A percentile compares a stretch with the other conserved stretches of the same genome.
Conservation (phyloP, 53 echinoderm and acorn worm species). For the Pentamera pediparva region DNA sequence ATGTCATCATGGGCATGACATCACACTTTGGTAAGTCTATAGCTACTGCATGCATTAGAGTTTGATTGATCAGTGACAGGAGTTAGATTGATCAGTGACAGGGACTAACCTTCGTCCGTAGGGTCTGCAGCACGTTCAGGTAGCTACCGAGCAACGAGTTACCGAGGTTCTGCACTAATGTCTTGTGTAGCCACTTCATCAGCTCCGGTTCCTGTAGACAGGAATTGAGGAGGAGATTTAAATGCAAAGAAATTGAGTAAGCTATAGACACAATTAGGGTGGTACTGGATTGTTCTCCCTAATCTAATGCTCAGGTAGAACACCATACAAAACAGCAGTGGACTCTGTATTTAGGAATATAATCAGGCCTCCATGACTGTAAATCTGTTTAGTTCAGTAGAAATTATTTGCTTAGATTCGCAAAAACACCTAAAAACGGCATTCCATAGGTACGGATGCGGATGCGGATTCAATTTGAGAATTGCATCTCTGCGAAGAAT, state of each 20-base stretch:
- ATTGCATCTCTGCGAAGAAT: no score
- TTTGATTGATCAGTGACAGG: not conserved
- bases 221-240: not conserved
- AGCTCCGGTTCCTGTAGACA: slow-evolving; percentile 68
- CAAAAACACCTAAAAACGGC: no score
- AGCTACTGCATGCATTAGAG: not conserved
- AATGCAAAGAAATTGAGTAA: not conserved
- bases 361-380: no score
- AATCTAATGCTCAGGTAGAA: not conserved
- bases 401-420: no score
- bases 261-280: no score
- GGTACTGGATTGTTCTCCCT: no score
- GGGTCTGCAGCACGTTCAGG: slow-evolving; percentile 77
- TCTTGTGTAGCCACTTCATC: slow-evolving; percentile 82
- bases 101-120: slow-evolving; percentile 70
- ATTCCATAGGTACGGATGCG: no score
- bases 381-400: no score
- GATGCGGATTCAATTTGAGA: no score
- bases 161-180: slow-evolving; percentile 76
- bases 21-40: not conserved
- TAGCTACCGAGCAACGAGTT: slow-evolving; percentile 79
- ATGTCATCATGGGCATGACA: not conserved
- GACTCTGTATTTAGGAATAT: no score
- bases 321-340: no score
- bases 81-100: not conserved